Evolutionary conservation across 2,888 invertebrate genomes (phyloP), one percentile per base, ranked within the genome.

Genomic region (Heterodera filipjevi): DNA sequence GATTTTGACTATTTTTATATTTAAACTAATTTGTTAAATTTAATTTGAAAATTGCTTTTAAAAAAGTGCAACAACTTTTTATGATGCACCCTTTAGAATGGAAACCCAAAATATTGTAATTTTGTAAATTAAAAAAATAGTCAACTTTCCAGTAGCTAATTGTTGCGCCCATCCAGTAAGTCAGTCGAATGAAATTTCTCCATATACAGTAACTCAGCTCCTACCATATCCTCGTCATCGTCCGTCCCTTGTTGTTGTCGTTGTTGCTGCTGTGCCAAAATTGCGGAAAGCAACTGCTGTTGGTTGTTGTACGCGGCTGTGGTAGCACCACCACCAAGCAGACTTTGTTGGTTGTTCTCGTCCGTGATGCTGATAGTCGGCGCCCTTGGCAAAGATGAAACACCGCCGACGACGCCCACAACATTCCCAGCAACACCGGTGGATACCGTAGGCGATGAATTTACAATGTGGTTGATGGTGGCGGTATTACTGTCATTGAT

Each of bases 341-440:
- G 2, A 27, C 59, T 59, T 32, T 77, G 80, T 1, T 80, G 84
- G 79, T 88, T 88, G 81, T 88, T 83, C 80, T 88, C 88, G 75
- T 88, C 88, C 5, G 88, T 88, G 71, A 88, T 87, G 70, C 85
- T 86, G 30, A 87, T 87, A 35, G 83, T 82, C 53, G 87, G 85
- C 35, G 86, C 71, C 44, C 78, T 82, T 32, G 68, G 68, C 68
- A 82, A 44, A 71, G 59, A 53, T 44, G 22, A 1, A 66, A 73
- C 33, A 73, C 70, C n/a, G 68, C 70, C 44, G 49, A 66, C n/a
- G n/a, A n/a, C n/a, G n/a, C n/a, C n/a, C n/a, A n/a, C n/a, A n/a
- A n/a, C n/a, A n/a, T n/a, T n/a, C n/a, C n/a, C 70, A 68, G 53
- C 49, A 49, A 33, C 46, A 70, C 16, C 66, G 32, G 66, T 5